phyloP scores from a whole-genome alignment of 2,888 invertebrate species.

The Tetragonula carbonaria region DNA sequence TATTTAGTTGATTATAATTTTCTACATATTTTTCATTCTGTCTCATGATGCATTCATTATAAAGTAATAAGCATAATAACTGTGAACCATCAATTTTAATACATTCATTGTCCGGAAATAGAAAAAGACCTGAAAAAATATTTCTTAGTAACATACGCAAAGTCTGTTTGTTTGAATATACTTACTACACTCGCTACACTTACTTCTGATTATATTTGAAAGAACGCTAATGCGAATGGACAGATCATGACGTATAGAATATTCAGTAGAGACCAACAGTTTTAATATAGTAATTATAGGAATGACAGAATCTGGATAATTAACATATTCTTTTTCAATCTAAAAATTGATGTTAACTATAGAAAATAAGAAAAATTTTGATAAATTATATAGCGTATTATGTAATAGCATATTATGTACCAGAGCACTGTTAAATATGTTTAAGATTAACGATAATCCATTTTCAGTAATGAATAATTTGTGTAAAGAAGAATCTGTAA shows the following conservation, averaged over 20 bases:
- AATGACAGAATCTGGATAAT: slow-evolving; percentile 85
- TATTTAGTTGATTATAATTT: slow-evolving; percentile 73
- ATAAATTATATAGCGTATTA: not conserved
- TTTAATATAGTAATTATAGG: slow-evolving; percentile 85
- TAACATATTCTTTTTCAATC: slow-evolving; percentile 83
- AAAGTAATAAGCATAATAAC: slow-evolving; percentile 85
- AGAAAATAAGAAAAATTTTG: not conserved
- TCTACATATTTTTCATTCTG: slow-evolving; percentile 63
- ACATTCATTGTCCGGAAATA: slow-evolving; percentile 85
- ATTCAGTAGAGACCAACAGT: slow-evolving; percentile 85
- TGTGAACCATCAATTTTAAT: slow-evolving; percentile 84
- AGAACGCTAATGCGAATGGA: slow-evolving; percentile 84
- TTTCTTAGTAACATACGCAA: slow-evolving; percentile 1
- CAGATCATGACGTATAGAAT: slow-evolving; percentile 86
- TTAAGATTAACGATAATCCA: slow-evolving; percentile 85
- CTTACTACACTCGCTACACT: slow-evolving; percentile 41
- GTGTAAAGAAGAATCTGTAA: slow-evolving; percentile 87
- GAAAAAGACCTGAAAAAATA: slow-evolving; percentile 83
- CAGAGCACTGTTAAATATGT: slow-evolving; percentile 84
- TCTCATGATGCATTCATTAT: slow-evolving; percentile 83
- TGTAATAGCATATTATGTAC: slow-evolving; percentile 66
- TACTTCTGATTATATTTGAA: slow-evolving; percentile 85
- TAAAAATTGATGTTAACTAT: slow-evolving; percentile 62
- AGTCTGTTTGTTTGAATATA: not conserved
- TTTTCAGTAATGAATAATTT: slow-evolving; percentile 86